These are phyloP conservation scores for Geotrupes spiniger DNA, from an alignment of 2,888 invertebrate genomes.

Conservation along the genomic window DNA sequence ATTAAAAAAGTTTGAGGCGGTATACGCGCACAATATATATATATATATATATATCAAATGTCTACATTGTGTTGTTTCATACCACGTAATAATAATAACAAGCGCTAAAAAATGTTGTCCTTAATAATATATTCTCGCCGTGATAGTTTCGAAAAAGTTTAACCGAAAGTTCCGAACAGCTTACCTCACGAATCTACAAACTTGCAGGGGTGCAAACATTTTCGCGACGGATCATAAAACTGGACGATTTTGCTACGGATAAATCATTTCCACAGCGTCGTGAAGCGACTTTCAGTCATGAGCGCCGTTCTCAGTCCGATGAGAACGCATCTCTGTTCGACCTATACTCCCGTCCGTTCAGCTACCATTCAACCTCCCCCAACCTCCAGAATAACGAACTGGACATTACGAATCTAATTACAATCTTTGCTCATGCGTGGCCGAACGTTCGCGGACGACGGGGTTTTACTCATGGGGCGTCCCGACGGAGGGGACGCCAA, in stretches of 20 bases:
- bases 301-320: slow-evolving; percentile 3
- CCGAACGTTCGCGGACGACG: slow-evolving; percentile 38
- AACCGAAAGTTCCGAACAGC: too few species aligned
- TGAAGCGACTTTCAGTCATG: background rate
- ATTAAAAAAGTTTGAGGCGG: too few species aligned
- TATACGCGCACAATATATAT: too few species aligned
- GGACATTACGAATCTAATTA: slow-evolving; percentile 57
- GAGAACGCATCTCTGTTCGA: slow-evolving; percentile 28
- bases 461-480: slow-evolving; percentile 44
- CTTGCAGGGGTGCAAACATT: background rate
- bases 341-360: slow-evolving; percentile 33
- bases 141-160: too few species aligned
- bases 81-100: too few species aligned
- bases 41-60: too few species aligned
- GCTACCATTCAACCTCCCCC: slow-evolving; percentile 30
- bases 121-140: too few species aligned
- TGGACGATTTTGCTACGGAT: background rate
- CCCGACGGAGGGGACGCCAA: slow-evolving; percentile 39
- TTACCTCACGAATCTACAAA: too few species aligned
- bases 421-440: slow-evolving; percentile 54
- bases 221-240: slow-evolving; percentile 4
- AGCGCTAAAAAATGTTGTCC: too few species aligned
- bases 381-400: slow-evolving; percentile 48
- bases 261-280: background rate
- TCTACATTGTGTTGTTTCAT: too few species aligned